These are phyloP conservation scores for Clarias gariepinus DNA, from an alignment of 2,113 vertebrate species.

Conservation along the genomic window DNA sequence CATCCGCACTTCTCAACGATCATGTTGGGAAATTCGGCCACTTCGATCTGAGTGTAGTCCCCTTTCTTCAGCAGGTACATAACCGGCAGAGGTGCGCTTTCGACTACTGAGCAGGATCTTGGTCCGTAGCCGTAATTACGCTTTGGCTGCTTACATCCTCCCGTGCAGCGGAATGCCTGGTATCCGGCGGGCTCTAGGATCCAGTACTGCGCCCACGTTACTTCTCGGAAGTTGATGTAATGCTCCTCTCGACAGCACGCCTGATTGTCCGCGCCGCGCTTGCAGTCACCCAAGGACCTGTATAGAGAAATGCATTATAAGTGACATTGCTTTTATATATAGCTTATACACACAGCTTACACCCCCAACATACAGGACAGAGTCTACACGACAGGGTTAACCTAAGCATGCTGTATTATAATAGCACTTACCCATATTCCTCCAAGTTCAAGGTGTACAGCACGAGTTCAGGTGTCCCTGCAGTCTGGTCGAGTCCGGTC, in stretches of 20 bases:
- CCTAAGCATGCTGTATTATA: not conserved
- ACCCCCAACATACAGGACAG: not conserved
- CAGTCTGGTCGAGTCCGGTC: conserved; percentile 47
- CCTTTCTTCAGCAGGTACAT: conserved; percentile 77
- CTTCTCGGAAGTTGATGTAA: conserved; percentile 72
- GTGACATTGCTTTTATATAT: not conserved
- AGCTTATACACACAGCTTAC: not conserved
- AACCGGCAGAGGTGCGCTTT: conserved; percentile 72
- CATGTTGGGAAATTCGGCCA: conserved; percentile 78
- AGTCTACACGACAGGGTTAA: not conserved
- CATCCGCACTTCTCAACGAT: conserved; percentile 75
- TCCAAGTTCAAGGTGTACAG: conserved; percentile 76
- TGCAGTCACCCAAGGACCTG: conserved; percentile 74
- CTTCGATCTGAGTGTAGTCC: conserved; percentile 76
- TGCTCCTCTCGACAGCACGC: conserved; percentile 73
- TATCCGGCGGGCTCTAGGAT: conserved; percentile 71
- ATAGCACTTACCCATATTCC: conserved; percentile 71
- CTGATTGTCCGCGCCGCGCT: conserved; percentile 43
- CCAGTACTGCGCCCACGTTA: conserved; percentile 73
- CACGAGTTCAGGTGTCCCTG: conserved; percentile 74
- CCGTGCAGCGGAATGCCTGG: conserved; percentile 68
- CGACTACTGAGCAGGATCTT: conserved; percentile 64
- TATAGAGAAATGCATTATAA: conserved; percentile 12
- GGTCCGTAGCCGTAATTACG: conserved; percentile 57
- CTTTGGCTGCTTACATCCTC: conserved; percentile 66